phyloP scores from a whole-genome alignment of 1,140 invertebrate genomes.

The Drosophila ficusphila region DNA sequence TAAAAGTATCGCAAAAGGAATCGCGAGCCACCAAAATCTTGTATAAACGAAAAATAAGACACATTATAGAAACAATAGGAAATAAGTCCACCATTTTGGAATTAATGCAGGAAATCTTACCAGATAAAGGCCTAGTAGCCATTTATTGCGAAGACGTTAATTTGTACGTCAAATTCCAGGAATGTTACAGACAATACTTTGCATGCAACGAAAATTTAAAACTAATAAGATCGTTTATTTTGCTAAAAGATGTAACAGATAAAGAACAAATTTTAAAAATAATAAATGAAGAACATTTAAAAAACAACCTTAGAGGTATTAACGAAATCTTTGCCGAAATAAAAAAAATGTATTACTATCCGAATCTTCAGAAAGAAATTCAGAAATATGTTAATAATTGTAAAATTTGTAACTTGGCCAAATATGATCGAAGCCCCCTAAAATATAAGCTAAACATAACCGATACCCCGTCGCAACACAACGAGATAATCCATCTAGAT shows the following conservation, averaged over 20 bases:
- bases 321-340: constrained; percentile 1
- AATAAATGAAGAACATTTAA: constrained; percentile 11
- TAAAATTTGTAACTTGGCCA: constrained; percentile 1
- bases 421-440: constrained; percentile 1
- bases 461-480: neutral
- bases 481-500: constrained; percentile 1
- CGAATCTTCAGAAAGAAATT: constrained; percentile 3
- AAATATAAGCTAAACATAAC: neutral
- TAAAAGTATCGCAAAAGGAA: too few species aligned
- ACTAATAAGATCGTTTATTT: constrained; percentile 2
- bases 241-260: constrained; percentile 5
- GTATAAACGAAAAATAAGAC: constrained; percentile 1
- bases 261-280: constrained; percentile 7
- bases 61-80: constrained; percentile 4
- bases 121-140: constrained; percentile 1
- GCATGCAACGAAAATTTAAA: constrained; percentile 10
- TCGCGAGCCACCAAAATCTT: constrained; percentile 1
- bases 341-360: constrained; percentile 5
- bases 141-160: constrained; percentile 6
- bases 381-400: constrained; percentile 11
- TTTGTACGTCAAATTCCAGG: neutral
- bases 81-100: neutral
- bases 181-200: constrained; percentile 14
- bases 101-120: constrained; percentile 5
- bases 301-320: constrained; percentile 3